These are phyloP conservation scores for Perognathus longimembris DNA, from an alignment of 2,113 vertebrate species.

Conservation along the genomic window DNA sequence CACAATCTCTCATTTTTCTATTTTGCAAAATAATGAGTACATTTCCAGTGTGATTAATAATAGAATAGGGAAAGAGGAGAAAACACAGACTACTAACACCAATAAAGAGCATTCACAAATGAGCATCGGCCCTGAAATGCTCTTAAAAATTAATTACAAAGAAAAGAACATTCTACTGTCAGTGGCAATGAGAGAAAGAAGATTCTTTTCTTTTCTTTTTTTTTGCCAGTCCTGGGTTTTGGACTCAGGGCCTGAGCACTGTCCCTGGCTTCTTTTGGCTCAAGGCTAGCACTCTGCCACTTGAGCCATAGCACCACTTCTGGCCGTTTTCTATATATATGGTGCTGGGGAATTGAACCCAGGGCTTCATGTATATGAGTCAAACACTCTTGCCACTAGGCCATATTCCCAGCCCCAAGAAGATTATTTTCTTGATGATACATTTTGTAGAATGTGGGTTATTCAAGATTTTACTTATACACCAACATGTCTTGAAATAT, in stretches of 20 bases:
- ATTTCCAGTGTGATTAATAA: conserved; percentile 72
- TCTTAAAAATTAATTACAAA: conserved; percentile 74
- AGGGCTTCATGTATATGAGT: too few relatives aligned
- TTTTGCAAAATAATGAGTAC: conserved; percentile 74
- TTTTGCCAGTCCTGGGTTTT: too few relatives aligned
- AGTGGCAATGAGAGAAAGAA: neutral
- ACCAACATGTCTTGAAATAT: conserved; percentile 66
- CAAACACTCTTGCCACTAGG: too few relatives aligned
- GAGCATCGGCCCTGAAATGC: neutral
- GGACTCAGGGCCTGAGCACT: too few relatives aligned
- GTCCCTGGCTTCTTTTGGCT: too few relatives aligned
- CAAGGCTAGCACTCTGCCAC: too few relatives aligned
- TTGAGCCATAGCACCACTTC: too few relatives aligned
- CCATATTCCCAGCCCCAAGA: too few relatives aligned
- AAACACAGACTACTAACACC: conserved; percentile 8
- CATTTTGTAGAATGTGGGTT: conserved; percentile 58
- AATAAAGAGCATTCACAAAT: conserved; percentile 58
- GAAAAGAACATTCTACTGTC: conserved; percentile 55
- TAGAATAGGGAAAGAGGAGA: conserved; percentile 57
- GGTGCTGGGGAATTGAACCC: too few relatives aligned
- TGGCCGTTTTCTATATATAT: too few relatives aligned
- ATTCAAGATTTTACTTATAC: conserved; percentile 75
- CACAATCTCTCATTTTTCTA: conserved; percentile 58
- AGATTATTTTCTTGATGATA: conserved; percentile 61
- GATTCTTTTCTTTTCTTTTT: conserved; percentile 64